A percentile compares a stretch with the other conserved stretches of the same genome.
These are phyloP conservation scores for Gobio gobio DNA, from an alignment of 2,113 vertebrate species.

Conservation along the genomic window DNA sequence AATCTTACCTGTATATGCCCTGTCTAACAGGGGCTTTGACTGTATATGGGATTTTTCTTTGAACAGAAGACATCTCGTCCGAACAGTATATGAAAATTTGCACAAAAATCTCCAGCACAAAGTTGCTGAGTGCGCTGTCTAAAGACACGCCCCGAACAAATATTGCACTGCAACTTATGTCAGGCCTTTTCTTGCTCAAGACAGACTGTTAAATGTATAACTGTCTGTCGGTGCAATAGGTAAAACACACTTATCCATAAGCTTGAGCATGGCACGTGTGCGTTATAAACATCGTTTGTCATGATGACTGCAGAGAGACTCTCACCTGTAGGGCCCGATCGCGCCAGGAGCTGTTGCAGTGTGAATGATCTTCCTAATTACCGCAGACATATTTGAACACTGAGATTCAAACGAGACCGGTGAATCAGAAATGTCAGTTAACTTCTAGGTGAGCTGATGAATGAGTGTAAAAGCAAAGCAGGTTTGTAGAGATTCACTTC, in stretches of 20 bases:
- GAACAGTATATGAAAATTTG: not conserved
- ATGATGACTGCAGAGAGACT: not conserved
- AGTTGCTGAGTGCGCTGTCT: not conserved
- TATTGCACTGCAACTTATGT: not conserved
- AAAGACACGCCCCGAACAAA: constrained; percentile 60
- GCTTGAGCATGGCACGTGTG: constrained; percentile 1
- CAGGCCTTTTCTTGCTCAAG: not conserved
- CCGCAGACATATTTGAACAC: constrained; percentile 32
- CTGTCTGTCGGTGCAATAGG: not conserved
- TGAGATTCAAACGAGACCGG: not conserved
- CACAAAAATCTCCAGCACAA: not conserved
- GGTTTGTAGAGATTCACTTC: not conserved
- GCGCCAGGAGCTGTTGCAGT: constrained; percentile 68
- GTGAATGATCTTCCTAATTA: constrained; percentile 63
- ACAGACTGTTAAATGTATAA: not conserved
- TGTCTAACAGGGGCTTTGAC: constrained; percentile 73
- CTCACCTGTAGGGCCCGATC: constrained; percentile 77
- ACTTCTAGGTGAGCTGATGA: not conserved
- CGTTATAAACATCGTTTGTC: not conserved
- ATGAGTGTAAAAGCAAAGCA: not conserved
- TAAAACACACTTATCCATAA: not conserved
- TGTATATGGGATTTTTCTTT: constrained; percentile 65
- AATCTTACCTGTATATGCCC: constrained; percentile 77
- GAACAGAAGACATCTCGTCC: constrained; percentile 66
- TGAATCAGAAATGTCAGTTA: not conserved